phyloP scores from a whole-genome alignment of 2,888 invertebrate genomes.

The Parnassius mnemosyne region DNA sequence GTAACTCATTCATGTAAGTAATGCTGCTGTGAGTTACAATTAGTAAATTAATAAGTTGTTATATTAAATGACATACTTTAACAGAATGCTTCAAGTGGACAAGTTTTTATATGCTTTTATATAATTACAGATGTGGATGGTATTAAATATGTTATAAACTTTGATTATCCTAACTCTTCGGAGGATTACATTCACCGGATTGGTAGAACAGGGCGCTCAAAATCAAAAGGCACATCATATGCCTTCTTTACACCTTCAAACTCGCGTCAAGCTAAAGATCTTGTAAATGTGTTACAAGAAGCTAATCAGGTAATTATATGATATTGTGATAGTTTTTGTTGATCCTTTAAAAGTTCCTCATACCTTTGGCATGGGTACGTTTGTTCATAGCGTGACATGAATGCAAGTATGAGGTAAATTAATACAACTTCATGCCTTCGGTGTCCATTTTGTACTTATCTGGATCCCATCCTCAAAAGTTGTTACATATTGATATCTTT shows the following conservation, averaged over 20 bases:
- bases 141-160: constrained; percentile 97
- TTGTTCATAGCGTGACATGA: constrained; percentile 84
- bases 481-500: constrained; percentile 65
- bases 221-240: constrained; percentile 94
- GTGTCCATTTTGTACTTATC: constrained; percentile 85
- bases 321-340: background rate
- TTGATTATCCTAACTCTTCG: constrained; percentile 96
- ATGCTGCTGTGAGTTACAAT: constrained; percentile 69
- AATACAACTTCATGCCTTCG: constrained; percentile 87
- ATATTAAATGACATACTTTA: too few species aligned
- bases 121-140: constrained; percentile 92
- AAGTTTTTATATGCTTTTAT: constrained; percentile 30
- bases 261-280: constrained; percentile 91
- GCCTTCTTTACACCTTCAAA: constrained; percentile 96
- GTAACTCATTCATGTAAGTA: constrained; percentile 79
- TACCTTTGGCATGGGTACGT: constrained; percentile 89
- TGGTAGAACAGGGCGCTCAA: constrained; percentile 94
- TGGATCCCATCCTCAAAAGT: constrained; percentile 89
- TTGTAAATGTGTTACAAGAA: constrained; percentile 93
- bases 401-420: constrained; percentile 87
- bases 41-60: background rate
- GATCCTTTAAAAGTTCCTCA: constrained; percentile 66
- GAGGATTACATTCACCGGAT: constrained; percentile 98
- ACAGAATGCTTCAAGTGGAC: too few species aligned
- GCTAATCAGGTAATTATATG: constrained; percentile 86